Percentiles rank a stretch among this genome's conserved stretches.
phyloP scores from a whole-genome alignment of 2,113 vertebrate species.

The Murina feae region DNA sequence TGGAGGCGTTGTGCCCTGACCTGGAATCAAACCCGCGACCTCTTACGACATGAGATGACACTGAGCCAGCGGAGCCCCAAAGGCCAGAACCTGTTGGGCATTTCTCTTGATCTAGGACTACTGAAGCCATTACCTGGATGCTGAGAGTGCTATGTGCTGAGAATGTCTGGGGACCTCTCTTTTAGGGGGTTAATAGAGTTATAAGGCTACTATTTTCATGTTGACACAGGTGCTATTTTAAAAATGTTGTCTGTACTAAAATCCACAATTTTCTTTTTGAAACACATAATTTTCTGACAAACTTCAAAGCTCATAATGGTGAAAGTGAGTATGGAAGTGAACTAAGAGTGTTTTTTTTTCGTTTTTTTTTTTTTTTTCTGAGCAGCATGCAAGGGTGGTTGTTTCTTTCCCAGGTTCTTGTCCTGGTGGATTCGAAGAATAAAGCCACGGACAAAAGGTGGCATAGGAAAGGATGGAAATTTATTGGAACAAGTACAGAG shows the following conservation, averaged over 20 bases:
- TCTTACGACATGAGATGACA: too few relatives aligned
- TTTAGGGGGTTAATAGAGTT: neutral
- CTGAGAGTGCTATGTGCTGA: neutral
- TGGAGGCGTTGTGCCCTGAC: too few relatives aligned
- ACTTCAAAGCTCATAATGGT: neutral
- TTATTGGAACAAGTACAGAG: too few relatives aligned
- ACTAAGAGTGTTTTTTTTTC: neutral
- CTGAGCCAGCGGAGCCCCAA: too few relatives aligned
- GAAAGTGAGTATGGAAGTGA: neutral
- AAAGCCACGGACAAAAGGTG: too few relatives aligned
- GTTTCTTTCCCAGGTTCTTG: too few relatives aligned
- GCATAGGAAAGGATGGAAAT: too few relatives aligned
- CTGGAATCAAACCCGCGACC: too few relatives aligned
- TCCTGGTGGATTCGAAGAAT: too few relatives aligned
- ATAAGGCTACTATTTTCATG: neutral
- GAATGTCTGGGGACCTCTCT: neutral
- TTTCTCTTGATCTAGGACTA: neutral
- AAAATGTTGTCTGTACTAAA: neutral
- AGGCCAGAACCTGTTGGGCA: neutral
- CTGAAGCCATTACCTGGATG: neutral
- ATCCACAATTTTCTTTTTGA: neutral
- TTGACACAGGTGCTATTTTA: neutral
- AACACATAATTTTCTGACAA: neutral
- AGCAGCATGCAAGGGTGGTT: too few relatives aligned
- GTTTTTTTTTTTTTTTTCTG: too few relatives aligned